A percentile compares a stretch with the other conserved stretches of the same genome.
Conservation (phyloP, 2,888 invertebrate genomes). For the Rhodophaea formosa region DNA sequence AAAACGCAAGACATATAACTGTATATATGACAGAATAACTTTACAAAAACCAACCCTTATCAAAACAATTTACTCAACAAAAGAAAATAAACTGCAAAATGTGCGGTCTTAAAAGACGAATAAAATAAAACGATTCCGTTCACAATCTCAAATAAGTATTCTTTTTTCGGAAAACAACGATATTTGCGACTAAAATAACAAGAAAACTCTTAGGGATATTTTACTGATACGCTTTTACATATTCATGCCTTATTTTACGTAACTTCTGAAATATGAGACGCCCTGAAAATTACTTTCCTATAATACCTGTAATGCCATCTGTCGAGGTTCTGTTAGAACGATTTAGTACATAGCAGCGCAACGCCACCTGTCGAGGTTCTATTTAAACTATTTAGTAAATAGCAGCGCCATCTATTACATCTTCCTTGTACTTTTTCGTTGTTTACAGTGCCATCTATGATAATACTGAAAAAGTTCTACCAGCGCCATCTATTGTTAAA, state of each 20-base stretch:
- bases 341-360: neutral
- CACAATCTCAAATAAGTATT: neutral
- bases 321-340: neutral
- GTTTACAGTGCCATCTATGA: neutral
- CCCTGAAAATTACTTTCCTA: neutral
- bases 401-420: neutral
- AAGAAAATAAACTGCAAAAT: neutral
- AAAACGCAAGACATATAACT: neutral
- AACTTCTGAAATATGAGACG: conserved; percentile 11
- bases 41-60: neutral
- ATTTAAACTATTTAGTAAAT: neutral
- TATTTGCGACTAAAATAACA: conserved; percentile 1
- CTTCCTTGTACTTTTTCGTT: neutral
- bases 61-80: conserved; percentile 4
- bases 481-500: conserved; percentile 2
- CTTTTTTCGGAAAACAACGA: neutral
- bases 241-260: conserved; percentile 17
- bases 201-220: conserved; percentile 2
- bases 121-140: conserved; percentile 1
- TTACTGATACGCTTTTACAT: neutral
- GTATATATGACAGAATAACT: too few relatives aligned
- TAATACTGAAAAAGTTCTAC: neutral
- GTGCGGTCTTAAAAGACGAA: neutral
- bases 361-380: neutral
- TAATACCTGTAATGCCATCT: neutral